Evolutionary conservation across 1,140 invertebrate genomes (phyloP), one percentile per base, ranked within the genome.

Genomic region (Hermetia illucens): DNA sequence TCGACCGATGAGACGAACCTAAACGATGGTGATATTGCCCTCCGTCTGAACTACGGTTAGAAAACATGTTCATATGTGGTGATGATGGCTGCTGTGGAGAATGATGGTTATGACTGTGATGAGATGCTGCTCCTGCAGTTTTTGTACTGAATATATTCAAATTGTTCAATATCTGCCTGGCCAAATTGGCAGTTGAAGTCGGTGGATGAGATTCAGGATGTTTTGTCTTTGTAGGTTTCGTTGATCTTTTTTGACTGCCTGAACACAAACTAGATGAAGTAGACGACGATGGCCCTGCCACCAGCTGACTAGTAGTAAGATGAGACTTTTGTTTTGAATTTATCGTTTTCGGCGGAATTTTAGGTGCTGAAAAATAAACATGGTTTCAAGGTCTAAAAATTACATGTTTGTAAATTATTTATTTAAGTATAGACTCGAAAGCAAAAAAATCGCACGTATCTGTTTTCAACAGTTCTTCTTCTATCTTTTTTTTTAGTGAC

Each of bases 101-200:
- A 58, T 13, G 49, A 19, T 41, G 36, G 41, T 18, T 18, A 15
- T 31, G 33, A 16, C 21, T 35, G 22, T 44, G 39, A 15, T 22
- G 25, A 20, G 17, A 30, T 5, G 21, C 4, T 21, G 36, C n/a
- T n/a, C n/a, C n/a, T 41, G 52, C 13, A 25, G 38, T 47, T 39
- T 54, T 55, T 63, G 67, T 63, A 69, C 79, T 71, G 57, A 85
- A 85, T 53, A 84, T 83, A 58, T 83, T 83, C 15, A 84, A 65
- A 53, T 83, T 83, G 50, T 77, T 79, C 41, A 83, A 56, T 50
- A 85, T 82, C 44, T 80, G 77, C 34, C 78, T 63, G 8, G 77
- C 77, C 25, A 84, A 68, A 51, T 81, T 80, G 2, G 75, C 64
- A 12, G 74, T 61, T 13, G 36, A 20, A 4, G 36, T 20, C 12